phyloP scores from a whole-genome alignment of 2,888 invertebrate genomes.

The Cephus runcator region DNA sequence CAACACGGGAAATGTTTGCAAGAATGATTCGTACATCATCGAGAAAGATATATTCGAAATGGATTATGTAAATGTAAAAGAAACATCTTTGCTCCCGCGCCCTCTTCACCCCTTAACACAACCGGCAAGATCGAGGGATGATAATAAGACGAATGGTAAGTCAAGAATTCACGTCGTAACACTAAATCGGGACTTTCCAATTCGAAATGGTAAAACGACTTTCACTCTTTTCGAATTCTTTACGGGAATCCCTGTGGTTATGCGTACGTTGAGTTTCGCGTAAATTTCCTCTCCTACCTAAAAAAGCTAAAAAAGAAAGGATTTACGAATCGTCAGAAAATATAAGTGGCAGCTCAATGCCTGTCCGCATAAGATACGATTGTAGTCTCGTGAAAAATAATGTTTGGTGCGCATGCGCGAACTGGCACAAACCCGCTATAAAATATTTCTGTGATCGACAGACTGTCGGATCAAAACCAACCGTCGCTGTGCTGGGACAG shows the following conservation, averaged over 20 bases:
- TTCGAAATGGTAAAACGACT: neutral
- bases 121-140: neutral
- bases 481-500: neutral
- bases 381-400: neutral
- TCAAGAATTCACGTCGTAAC: neutral
- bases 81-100: neutral
- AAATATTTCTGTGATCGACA: neutral
- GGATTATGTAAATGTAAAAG: neutral
- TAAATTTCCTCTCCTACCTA: neutral
- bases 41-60: neutral
- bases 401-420: neutral
- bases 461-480: neutral
- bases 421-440: neutral
- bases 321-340: neutral
- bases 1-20: neutral
- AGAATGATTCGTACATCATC: neutral
- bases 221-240: neutral
- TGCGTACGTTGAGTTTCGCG: neutral
- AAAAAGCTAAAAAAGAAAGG: neutral
- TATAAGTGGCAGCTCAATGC: too few species aligned
- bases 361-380: neutral
- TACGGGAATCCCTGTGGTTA: neutral
- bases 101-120: neutral
- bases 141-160: neutral
- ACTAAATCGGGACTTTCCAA: neutral